phyloP scores from a whole-genome alignment of 2,113 vertebrate genomes.

The Labeo rohita region DNA sequence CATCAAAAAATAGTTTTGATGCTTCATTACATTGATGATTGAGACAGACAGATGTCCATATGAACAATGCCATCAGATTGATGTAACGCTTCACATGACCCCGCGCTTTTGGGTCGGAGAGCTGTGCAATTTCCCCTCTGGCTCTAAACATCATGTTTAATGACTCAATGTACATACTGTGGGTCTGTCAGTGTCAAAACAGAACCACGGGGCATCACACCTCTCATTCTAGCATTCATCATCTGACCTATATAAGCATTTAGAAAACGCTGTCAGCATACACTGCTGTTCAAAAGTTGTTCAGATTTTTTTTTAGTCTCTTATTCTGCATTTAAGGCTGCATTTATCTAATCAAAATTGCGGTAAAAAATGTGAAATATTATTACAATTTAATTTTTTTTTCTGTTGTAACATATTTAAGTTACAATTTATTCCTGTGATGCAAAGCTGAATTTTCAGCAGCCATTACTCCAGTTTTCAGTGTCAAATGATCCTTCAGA shows the following conservation, averaged over 20 bases:
- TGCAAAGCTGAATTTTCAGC: neutral
- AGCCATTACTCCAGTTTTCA: neutral
- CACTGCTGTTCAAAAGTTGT: neutral
- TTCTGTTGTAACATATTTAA: neutral
- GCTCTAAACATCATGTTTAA: conserved; percentile 36
- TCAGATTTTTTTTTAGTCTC: neutral
- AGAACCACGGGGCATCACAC: conserved; percentile 9
- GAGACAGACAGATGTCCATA: conserved; percentile 20
- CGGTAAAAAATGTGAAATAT: neutral
- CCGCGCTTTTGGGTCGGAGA: conserved; percentile 4
- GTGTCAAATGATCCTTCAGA: neutral
- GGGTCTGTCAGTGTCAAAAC: conserved; percentile 36
- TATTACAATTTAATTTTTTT: neutral
- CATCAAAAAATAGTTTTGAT: conserved; percentile 14
- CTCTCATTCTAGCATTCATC: neutral
- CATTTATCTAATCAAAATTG: neutral
- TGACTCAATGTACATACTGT: conserved; percentile 31
- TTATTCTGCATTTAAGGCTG: neutral
- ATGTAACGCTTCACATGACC: conserved; percentile 15
- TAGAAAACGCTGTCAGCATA: neutral
- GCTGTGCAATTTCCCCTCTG: neutral
- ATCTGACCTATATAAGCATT: neutral
- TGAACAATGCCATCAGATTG: conserved; percentile 4
- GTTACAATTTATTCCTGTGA: neutral
- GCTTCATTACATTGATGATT: neutral